Evolutionary conservation across 1,140 invertebrate species (phyloP), one percentile per base, ranked within the genome.

Genomic region (Drosophila quadrilineata): DNA sequence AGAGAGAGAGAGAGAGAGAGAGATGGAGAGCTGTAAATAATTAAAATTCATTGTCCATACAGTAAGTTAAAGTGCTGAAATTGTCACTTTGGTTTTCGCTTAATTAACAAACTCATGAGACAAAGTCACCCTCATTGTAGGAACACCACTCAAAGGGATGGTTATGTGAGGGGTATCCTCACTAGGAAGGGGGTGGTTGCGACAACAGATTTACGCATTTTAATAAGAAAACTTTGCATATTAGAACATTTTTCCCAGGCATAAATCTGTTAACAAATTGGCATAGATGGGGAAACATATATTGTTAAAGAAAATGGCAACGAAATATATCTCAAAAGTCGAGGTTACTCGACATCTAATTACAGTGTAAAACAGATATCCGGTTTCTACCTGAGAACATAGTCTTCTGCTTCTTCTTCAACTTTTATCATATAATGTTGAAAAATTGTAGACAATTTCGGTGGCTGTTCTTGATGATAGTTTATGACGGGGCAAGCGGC

Each of bases 251-350:
- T 6, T 63, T 71, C 57, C 68, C 56, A 62, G 22, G 19, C 48
- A 57, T 57, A 68, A 68, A 63, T 63, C 35, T 21, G 50, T 71
- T 57, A 43, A 54, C 48, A 60, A 67, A 71, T 67, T 49, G 63
- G n/a, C n/a, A n/a, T n/a, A n/a, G n/a, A n/a, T 24, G 17, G 3
- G 26, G 38, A 35, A 48, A 67, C 48, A 53, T 48, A 52, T 45
- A 21, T 29, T 21, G 17, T 33, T n/a, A 17, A n/a, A 3, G 22
- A 21, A 33, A 26, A 21, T 24, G n/a, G 9, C 12, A 45, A 33
- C 5, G 17, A 3, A 52, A 36, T 8, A 16, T 24, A 24, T 26
- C n/a, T n/a, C n/a, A n/a, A n/a, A n/a, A n/a, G n/a, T n/a, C n/a
- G n/a, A n/a, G n/a, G n/a, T n/a, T 43, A n/a, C 38, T 6, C 16